Conservation (phyloP, 2,797 vertebrate genomes). For the Sebastes cheni region DNA sequence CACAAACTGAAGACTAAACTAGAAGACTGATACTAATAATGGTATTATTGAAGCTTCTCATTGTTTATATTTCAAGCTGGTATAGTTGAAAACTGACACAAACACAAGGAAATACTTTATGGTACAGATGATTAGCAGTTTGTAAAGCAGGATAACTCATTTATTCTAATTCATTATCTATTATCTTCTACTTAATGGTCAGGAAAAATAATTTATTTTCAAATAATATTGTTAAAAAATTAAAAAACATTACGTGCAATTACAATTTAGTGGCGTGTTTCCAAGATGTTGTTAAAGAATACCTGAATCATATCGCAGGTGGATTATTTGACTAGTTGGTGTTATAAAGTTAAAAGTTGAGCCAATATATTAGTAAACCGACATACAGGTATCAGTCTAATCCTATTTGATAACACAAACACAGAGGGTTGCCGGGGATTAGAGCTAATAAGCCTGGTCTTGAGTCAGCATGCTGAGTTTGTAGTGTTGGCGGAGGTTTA, state of each 20-base stretch:
- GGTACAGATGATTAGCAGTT: neutral
- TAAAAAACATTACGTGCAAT: neutral
- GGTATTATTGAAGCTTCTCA: neutral
- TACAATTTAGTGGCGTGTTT: neutral
- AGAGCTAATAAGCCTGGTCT: constrained; percentile 51
- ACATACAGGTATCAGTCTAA: constrained; percentile 52
- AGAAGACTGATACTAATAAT: too few species aligned
- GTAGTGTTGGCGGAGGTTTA: constrained; percentile 34
- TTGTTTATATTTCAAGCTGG: neutral
- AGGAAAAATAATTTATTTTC: neutral
- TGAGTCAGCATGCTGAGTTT: constrained; percentile 52
- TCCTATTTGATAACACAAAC: constrained; percentile 57
- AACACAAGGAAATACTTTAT: neutral
- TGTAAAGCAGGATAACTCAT: neutral
- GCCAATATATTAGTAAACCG: neutral
- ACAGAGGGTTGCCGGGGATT: constrained; percentile 52
- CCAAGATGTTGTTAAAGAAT: neutral
- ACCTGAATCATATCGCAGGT: neutral
- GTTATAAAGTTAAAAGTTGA: constrained; percentile 31
- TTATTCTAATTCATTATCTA: neutral
- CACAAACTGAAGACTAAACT: too few species aligned
- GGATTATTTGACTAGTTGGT: constrained; percentile 17
- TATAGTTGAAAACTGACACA: neutral
- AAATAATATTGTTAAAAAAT: neutral
- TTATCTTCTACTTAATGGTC: neutral